Conservation (phyloP, 2,888 invertebrate genomes). For the Pomacea canaliculata region DNA sequence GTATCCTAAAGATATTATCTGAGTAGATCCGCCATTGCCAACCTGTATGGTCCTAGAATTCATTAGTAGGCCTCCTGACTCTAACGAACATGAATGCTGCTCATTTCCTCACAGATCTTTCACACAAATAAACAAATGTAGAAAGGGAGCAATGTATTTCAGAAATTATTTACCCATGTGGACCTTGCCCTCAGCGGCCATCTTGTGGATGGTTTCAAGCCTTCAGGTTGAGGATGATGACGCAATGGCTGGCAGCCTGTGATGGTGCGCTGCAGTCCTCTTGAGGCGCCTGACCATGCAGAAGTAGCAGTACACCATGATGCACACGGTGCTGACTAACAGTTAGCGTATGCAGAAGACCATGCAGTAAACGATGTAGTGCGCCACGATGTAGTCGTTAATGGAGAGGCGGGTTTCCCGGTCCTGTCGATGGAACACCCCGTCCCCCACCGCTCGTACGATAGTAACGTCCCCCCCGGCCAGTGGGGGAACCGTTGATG, state of each 20-base stretch:
- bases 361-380: slow-evolving; percentile 32
- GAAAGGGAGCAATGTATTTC: too few relatives aligned
- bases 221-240: background rate
- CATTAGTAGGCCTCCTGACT: too few relatives aligned
- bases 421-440: slow-evolving; percentile 42
- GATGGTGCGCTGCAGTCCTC: background rate
- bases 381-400: slow-evolving; percentile 25
- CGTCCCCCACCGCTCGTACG: slow-evolving; percentile 38
- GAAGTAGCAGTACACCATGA: slow-evolving; percentile 33
- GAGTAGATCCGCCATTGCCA: too few relatives aligned
- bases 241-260: background rate
- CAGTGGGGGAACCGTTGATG: slow-evolving; percentile 32
- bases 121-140: too few relatives aligned
- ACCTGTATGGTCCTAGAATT: too few relatives aligned
- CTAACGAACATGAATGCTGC: too few relatives aligned
- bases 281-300: slow-evolving; percentile 19
- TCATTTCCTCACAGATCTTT: too few relatives aligned
- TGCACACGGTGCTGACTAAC: slow-evolving; percentile 28
- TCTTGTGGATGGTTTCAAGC: slow-evolving; percentile 3
- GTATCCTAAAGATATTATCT: too few relatives aligned
- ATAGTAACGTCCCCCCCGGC: slow-evolving; percentile 43
- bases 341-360: too few relatives aligned
- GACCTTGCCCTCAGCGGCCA: slow-evolving; percentile 14
- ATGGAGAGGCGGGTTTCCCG: too few relatives aligned
- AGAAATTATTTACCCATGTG: background rate